Evolutionary conservation across 2,797 vertebrate species (phyloP), one percentile per base, ranked within the genome.

Genomic region (Martes flavigula): DNA sequence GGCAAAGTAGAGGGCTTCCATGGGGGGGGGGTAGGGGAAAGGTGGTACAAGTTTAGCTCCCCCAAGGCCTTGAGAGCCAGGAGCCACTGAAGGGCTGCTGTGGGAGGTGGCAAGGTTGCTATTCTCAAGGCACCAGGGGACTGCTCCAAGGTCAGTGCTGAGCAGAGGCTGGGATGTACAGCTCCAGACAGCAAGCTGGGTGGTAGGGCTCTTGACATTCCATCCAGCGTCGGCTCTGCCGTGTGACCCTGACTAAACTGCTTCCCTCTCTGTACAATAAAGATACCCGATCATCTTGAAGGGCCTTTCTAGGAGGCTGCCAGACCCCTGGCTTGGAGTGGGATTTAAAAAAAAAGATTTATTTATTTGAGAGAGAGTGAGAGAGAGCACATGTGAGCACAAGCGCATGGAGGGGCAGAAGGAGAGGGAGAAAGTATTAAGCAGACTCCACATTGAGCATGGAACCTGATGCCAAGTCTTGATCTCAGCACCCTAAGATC

Each of bases 121-220:
- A n/a, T 38, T 83, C 78, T 75, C 66, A 90, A 54, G 68, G 78
- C 9, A n/a, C n/a, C 21, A 12, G 4, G 64, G 70, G 56, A 18
- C 32, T n/a, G 75, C 60, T 87, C 79, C 75, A 91, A 68, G 48
- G 68, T 58, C 60, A 92, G 70, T 40, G 78, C 30, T 18, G 30
- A 58, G 38, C 91, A 88, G 78, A 75, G 54, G 58, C 81, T 40
- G 23, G 18, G 40, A 51, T 17, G 15, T 2, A 46, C 1, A 7
- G 23, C 48, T 46, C 1, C 0, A 82, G 38, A 51, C 14, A 38
- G 66, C 38, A 78, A 88, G 56, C n/a, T 17, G 25, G 60, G 46
- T 25, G 8, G 38, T 7, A 27, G 92, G 82, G 40, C 38, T 79
- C 46, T 51, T 40, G 48, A 48, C 11, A 68, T 75, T 62, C 10